phyloP scores from a whole-genome alignment of 1,140 invertebrate species.

The Laupala kohalensis region DNA sequence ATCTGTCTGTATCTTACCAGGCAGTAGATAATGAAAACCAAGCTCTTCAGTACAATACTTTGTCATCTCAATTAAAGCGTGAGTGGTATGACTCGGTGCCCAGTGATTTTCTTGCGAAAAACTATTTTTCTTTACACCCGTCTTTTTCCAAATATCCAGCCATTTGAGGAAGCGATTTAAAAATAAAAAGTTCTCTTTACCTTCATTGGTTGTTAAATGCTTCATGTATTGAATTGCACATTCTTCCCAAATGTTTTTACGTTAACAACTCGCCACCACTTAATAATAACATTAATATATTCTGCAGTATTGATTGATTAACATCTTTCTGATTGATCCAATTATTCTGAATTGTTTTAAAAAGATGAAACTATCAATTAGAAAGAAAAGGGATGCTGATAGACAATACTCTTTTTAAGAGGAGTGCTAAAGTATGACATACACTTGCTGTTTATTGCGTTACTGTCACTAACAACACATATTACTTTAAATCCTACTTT shows the following conservation, averaged over 20 bases:
- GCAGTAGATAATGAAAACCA: neutral
- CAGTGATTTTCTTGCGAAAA: neutral
- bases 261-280: too few relatives aligned
- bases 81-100: neutral
- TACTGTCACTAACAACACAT: neutral
- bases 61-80: neutral
- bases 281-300: too few relatives aligned
- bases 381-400: too few relatives aligned
- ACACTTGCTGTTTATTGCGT: too few relatives aligned
- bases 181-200: neutral
- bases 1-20: conserved; percentile 2
- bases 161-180: neutral
- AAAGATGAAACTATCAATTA: too few relatives aligned
- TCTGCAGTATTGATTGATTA: too few relatives aligned
- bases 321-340: too few relatives aligned
- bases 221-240: neutral
- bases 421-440: too few relatives aligned
- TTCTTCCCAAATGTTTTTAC: too few relatives aligned
- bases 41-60: neutral
- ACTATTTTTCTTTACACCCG: neutral
- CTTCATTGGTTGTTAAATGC: neutral
- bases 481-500: neutral
- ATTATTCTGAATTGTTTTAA: too few relatives aligned
- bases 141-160: neutral
- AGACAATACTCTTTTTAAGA: too few relatives aligned